These are phyloP conservation scores for Tyrophagus putrescentiae DNA, from an alignment of 1,140 invertebrate genomes.

Conservation along the genomic window DNA sequence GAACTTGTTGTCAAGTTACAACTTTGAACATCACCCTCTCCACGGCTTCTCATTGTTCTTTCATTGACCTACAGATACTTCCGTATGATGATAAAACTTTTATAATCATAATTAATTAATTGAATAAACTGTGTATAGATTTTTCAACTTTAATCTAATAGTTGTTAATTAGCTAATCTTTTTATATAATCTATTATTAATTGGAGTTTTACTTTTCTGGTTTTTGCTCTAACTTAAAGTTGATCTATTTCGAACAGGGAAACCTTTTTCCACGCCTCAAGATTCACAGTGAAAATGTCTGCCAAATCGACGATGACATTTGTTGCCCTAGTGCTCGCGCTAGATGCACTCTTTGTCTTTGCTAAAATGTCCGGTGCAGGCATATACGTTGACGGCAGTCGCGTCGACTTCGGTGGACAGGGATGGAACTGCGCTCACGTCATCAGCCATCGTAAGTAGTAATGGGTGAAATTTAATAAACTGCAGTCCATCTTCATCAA, in stretches of 20 bases:
- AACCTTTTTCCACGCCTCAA: background rate
- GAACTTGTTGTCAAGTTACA: too few species aligned
- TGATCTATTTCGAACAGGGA: background rate
- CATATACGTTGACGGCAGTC: background rate
- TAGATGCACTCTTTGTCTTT: background rate
- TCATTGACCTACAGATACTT: too few species aligned
- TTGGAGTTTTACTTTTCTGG: too few species aligned
- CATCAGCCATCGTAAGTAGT: background rate
- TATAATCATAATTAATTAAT: too few species aligned
- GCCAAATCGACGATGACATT: constrained; percentile 1
- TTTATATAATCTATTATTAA: too few species aligned
- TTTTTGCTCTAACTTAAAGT: background rate
- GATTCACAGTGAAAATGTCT: too few species aligned
- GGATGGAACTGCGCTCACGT: constrained; percentile 12
- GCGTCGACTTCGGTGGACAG: background rate
- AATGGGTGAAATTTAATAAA: background rate
- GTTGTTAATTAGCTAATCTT: too few species aligned
- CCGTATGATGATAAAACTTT: too few species aligned
- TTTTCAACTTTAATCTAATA: too few species aligned
- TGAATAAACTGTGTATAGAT: too few species aligned
- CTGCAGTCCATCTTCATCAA: background rate
- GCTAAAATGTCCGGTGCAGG: background rate
- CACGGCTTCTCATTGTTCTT: too few species aligned
- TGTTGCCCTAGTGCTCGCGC: background rate
- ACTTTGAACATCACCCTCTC: too few species aligned